Evolutionary conservation across 2,113 vertebrate genomes (phyloP), one percentile per base, ranked within the genome.

Genomic region (Strigops habroptila): DNA sequence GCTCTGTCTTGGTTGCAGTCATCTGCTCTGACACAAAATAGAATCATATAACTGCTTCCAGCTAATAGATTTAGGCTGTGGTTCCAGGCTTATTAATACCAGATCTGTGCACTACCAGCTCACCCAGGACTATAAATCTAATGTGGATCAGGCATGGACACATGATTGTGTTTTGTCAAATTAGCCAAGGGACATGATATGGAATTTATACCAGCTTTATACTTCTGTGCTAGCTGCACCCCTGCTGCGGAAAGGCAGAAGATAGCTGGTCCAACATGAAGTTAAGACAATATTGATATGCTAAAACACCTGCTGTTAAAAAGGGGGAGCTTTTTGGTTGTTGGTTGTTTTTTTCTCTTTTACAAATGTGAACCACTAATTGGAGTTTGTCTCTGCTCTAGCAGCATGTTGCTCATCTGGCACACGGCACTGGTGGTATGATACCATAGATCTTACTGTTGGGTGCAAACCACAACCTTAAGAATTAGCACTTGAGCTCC

Each of bases 101-200:
- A 97, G 95, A 97, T 91, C 93, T 92, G 52, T 89, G 91, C 93
- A 95, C 93, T 95, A 65, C 89, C 86, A 97, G 84, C 94, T 95
- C 93, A 71, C 86, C 33, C 94, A 93, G 77, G 89, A 93, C 95
- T 85, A 89, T 97, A 96, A 97, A 96, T 97, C 91, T 95, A 91
- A 92, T 85, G 84, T 82, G 86, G 83, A 96, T 97, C 91, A 96
- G 93, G 86, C 96, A 95, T 78, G 95, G 96, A 95, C 95, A 96
- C 95, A 96, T 96, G 95, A 97, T 96, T 97, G 95, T 91, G 86
- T 96, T 95, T 97, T 97, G 95, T 96, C 94, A 96, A 96, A 97
- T 97, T 97, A 97, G 94, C 89, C 70, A 52, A 85, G 89, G 96
- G 94, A 97, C 95, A 95, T 62, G 95, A 95, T 92, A 94, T 37